Evolutionary conservation across 2,888 invertebrate species (phyloP).

Genomic region (Habrosyne pyritoides): DNA sequence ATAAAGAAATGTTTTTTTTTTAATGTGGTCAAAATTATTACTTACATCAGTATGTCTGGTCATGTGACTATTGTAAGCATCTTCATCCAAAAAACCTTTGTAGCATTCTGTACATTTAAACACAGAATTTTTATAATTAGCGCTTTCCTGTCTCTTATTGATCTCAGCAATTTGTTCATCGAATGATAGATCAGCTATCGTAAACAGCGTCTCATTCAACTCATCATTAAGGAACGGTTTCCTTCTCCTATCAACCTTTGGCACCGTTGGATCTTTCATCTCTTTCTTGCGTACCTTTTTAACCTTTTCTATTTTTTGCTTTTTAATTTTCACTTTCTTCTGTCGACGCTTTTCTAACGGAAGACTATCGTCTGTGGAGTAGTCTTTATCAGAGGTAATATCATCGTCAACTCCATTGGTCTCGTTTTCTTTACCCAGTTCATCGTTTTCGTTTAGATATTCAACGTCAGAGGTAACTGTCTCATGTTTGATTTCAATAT

Average conservation of each 20-base stretch:
- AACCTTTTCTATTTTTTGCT: constrained; percentile 21
- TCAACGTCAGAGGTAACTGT: constrained; percentile 28
- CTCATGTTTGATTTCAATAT: constrained; percentile 31
- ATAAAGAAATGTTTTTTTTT: no score
- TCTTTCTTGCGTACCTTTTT: constrained; percentile 24
- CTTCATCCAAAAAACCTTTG: constrained; percentile 70
- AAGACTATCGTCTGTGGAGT: constrained; percentile 58
- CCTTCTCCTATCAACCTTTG: constrained; percentile 46
- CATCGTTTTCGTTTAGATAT: constrained; percentile 5
- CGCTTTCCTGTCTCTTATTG: constrained; percentile 59
- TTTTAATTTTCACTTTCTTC: constrained; percentile 34
- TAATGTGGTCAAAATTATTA: no score
- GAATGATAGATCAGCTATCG: constrained; percentile 57
- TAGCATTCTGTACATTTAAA: constrained; percentile 69
- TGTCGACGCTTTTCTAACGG: constrained; percentile 46
- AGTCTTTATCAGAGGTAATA: constrained; percentile 32
- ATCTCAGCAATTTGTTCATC: constrained; percentile 74
- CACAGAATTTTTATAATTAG: constrained; percentile 66
- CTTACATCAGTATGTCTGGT: constrained; percentile 65
- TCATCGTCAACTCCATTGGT: constrained; percentile 20
- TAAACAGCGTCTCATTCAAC: constrained; percentile 66
- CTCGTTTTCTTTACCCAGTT: constrained; percentile 6
- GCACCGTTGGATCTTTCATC: constrained; percentile 11
- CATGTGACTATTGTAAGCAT: constrained; percentile 66
- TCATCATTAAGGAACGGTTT: constrained; percentile 70